Base-by-base conservation (phyloP, 2,113 vertebrate genomes). In the Cacatua alba region DNA sequence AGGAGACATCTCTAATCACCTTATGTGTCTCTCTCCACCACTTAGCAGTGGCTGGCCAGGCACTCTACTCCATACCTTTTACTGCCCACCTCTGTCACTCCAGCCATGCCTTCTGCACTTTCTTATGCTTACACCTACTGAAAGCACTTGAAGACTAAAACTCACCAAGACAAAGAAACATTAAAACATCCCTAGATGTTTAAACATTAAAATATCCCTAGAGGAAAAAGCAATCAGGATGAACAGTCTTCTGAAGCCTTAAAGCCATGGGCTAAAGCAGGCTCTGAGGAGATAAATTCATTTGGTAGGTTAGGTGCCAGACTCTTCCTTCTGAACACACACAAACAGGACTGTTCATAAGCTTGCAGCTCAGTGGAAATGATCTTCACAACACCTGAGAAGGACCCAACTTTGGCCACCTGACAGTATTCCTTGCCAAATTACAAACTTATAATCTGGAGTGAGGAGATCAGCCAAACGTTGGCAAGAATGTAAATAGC, bases 141-240 rank as follows among this genome's bases (percentile, higher is more conserved):
- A 83, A 76, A 72, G 33, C 20, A 29, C 76, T 64, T 39, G 17
- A 57, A 76, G 59, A 74, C 14, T 31, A 69, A 85, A 80, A 25
- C 17, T 31, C 44, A 80, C 17, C 2, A 1, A n/a, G 3, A 37
- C 0, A 0, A 8, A 39, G 35, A 48, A 85, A 51, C 3, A 51
- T 52, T 39, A 29, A 89, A 87, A 74, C 14, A 70, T 3, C 17
- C 37, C 10, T 4, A 14, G 11, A 60, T 57, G 55, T 57, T 57
- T 57, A 57, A 33, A 24, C 3, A 53, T 52, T 29, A 29, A 89
- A 86, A 62, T 17, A 74, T 3, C 12, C n/a, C 9, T 4, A 14
- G 11, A 65, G 3, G 28, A 35, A 88, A 78, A 74, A 63, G 13
- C 12, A 59, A 23, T 65, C 48, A 60, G 39, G 20, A 17, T 44